Percentiles rank a stretch among this genome's conserved stretches.
Conservation (phyloP, 2,888 invertebrate genomes). For the Lasioglossum zephyrum region DNA sequence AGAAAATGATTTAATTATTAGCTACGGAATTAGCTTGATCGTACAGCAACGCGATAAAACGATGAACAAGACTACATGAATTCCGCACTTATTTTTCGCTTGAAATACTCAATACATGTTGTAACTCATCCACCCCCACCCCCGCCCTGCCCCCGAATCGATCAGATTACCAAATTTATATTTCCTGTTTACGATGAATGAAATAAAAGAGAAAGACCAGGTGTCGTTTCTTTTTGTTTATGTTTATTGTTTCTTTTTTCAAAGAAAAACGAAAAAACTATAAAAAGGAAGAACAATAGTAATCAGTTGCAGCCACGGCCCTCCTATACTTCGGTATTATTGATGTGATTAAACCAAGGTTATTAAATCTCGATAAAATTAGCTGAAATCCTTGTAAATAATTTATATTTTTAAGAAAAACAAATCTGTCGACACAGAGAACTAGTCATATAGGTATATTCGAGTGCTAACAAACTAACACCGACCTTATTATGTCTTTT, state of each 20-base stretch:
- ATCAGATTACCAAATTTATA: slow-evolving; percentile 14
- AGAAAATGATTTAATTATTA: slow-evolving; percentile 37
- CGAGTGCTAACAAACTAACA: slow-evolving; percentile 83
- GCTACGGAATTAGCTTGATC: slow-evolving; percentile 36
- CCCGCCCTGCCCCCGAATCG: background rate
- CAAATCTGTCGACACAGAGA: slow-evolving; percentile 81
- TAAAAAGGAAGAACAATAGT: slow-evolving; percentile 27
- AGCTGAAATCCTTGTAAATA: slow-evolving; percentile 83
- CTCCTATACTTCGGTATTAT: slow-evolving; percentile 81
- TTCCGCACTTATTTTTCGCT: slow-evolving; percentile 42
- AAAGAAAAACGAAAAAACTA: slow-evolving; percentile 7
- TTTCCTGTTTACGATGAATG: slow-evolving; percentile 22
- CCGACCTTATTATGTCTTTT: slow-evolving; percentile 82
- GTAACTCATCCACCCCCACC: slow-evolving; percentile 3
- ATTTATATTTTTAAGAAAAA: slow-evolving; percentile 84
- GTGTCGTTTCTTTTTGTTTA: slow-evolving; percentile 31
- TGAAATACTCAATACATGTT: slow-evolving; percentile 49
- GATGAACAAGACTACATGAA: slow-evolving; percentile 26
- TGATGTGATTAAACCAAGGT: slow-evolving; percentile 82
- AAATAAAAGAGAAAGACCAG: slow-evolving; percentile 42
- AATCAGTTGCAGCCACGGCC: slow-evolving; percentile 76
- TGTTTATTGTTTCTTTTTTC: slow-evolving; percentile 22
- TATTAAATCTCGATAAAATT: slow-evolving; percentile 81
- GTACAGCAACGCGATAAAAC: slow-evolving; percentile 44
- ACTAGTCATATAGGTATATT: slow-evolving; percentile 84